phyloP scores from a whole-genome alignment of 2,888 invertebrate species.

The Julus scanicus region DNA sequence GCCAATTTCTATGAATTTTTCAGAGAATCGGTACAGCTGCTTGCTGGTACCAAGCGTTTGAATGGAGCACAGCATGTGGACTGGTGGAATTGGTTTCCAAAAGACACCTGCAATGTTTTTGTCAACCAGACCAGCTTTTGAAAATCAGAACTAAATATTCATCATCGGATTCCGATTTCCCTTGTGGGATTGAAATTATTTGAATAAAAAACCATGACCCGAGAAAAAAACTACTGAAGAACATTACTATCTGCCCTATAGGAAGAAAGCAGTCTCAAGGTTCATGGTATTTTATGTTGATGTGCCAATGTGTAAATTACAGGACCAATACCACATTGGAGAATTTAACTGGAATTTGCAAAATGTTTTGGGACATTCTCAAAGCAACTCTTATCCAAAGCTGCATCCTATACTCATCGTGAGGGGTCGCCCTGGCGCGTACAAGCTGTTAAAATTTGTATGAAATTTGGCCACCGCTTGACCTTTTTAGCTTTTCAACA shows the following conservation, averaged over 20 bases:
- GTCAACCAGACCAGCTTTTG: neutral
- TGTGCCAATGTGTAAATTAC: too few relatives aligned
- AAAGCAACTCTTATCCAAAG: neutral
- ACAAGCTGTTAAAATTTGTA: neutral
- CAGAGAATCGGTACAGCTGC: neutral
- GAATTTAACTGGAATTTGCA: too few relatives aligned
- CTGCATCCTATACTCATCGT: neutral
- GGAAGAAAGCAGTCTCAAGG: neutral
- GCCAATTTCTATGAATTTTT: neutral
- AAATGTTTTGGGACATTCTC: too few relatives aligned
- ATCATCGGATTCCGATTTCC: neutral
- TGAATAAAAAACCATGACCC: neutral
- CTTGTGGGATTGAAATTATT: neutral
- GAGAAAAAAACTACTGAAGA: neutral
- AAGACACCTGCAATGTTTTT: conserved; percentile 18
- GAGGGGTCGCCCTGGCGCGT: neutral
- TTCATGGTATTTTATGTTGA: too few relatives aligned
- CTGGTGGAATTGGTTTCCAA: neutral
- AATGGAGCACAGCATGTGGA: neutral
- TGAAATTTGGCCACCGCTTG: conserved; percentile 31
- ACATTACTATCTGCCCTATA: too few relatives aligned
- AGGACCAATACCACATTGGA: too few relatives aligned
- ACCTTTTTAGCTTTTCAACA: conserved; percentile 43
- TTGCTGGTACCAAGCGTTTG: neutral
- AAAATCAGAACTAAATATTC: neutral